A percentile compares a stretch with the other conserved stretches of the same genome.
phyloP scores from a whole-genome alignment of 1,140 invertebrate genomes.

The Asobara japonica region DNA sequence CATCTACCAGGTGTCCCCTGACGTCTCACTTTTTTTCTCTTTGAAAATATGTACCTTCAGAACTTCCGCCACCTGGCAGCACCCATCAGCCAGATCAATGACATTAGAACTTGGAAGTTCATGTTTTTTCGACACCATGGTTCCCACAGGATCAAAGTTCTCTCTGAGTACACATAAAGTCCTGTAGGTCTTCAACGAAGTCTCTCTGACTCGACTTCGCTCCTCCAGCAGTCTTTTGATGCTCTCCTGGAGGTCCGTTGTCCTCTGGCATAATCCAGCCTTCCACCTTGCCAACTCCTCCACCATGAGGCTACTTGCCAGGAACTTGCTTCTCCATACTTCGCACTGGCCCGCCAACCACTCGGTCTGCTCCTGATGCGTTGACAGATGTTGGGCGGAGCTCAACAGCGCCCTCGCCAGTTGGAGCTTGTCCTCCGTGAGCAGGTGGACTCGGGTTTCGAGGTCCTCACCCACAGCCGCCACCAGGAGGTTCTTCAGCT shows the following conservation, averaged over 20 bases:
- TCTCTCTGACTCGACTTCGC: slow-evolving; percentile 75
- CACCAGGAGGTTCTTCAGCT: slow-evolving; percentile 91
- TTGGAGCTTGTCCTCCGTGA: slow-evolving; percentile 91
- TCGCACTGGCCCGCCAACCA: slow-evolving; percentile 92
- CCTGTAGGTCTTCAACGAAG: slow-evolving; percentile 74
- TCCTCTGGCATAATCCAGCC: slow-evolving; percentile 78
- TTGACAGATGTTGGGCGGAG: slow-evolving; percentile 83
- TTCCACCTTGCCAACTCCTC: slow-evolving; percentile 90
- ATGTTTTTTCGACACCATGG: slow-evolving; percentile 45
- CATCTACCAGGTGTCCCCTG: no score
- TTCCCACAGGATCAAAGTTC: slow-evolving; percentile 60
- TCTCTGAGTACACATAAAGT: slow-evolving; percentile 59
- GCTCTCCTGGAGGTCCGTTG: slow-evolving; percentile 78
- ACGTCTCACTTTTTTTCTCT: no score
- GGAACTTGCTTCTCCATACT: slow-evolving; percentile 95
- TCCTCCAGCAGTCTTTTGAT: slow-evolving; percentile 81
- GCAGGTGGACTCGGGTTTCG: slow-evolving; percentile 84
- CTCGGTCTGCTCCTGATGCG: slow-evolving; percentile 92
- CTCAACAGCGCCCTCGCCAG: slow-evolving; percentile 84
- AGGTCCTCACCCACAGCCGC: slow-evolving; percentile 95
- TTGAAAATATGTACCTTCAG: no score
- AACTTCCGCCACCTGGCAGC: slow-evolving; percentile 64
- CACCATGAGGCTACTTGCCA: slow-evolving; percentile 92
- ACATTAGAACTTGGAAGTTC: slow-evolving; percentile 63
- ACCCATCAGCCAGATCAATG: slow-evolving; percentile 64